A percentile compares a stretch with the other conserved stretches of the same genome.
Conservation (phyloP, 2,888 invertebrate species). For the Eugnorisma glareosa region DNA sequence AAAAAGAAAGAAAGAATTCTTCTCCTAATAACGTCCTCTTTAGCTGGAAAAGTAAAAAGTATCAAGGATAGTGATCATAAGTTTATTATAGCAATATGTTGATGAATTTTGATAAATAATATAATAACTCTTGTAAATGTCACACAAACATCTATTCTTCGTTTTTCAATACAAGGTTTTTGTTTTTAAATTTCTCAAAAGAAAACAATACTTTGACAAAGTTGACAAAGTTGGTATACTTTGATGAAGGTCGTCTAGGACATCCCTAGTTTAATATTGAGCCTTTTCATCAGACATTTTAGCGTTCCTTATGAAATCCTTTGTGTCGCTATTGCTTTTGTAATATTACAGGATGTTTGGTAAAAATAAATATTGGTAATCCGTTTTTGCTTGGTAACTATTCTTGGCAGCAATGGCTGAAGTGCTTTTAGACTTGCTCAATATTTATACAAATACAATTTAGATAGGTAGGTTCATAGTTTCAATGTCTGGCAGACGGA, state of each 20-base stretch:
- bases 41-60: too few species aligned
- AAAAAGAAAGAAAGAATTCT: too few species aligned
- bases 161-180: too few species aligned
- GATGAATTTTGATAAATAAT: neutral
- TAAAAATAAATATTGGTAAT: conserved; percentile 20
- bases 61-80: neutral
- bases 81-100: neutral
- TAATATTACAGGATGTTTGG: conserved; percentile 14
- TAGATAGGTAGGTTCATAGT: too few species aligned
- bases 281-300: neutral
- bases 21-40: too few species aligned
- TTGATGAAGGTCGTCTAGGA: conserved; percentile 4
- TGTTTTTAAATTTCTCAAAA: neutral
- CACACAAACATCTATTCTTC: neutral
- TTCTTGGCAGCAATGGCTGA: neutral
- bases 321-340: conserved; percentile 28
- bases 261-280: conserved; percentile 5
- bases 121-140: too few species aligned
- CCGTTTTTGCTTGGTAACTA: neutral
- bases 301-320: conserved; percentile 1
- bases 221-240: neutral
- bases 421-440: neutral
- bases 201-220: too few species aligned
- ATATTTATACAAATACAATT: neutral
- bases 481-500: neutral